Evolutionary conservation across 2,888 invertebrate species (phyloP), one percentile per base, ranked within the genome.

Genomic region (Odontocolon sp.): DNA sequence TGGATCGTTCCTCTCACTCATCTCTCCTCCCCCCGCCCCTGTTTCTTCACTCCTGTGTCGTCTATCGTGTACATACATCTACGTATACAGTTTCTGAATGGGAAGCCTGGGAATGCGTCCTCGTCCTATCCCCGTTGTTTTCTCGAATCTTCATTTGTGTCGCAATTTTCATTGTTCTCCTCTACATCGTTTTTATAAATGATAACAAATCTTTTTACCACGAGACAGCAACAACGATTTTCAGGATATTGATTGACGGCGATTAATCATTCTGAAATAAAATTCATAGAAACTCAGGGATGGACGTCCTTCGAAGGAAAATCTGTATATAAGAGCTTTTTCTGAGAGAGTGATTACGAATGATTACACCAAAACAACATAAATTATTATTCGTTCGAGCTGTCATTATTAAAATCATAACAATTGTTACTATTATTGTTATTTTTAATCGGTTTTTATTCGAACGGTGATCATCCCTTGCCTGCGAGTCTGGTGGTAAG

Each of bases 61-160:
- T 64, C 69, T 68, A 76, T 72, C 72, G 63, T 57, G 9, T 26
- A 33, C 56, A 57, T 63, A 75, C 66, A 73, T 74, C 67, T 67
- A 26, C 67, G 47, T 74, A 70, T 47, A 47, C 67, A 50, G 59
- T 59, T 59, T 69, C 59, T 77, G 72, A 77, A 77, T 73, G 54
- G 64, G 50, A 64, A 72, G 59, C 77, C 64, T 73, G 64, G 68
- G 57, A 72, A 72, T 72, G 68, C 72, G 36, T 50, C 61, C 33
- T 21, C 23, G 9, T 23, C 26, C 26, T n/a, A 11, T 40, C 16
- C 28, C 47, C 36, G 47, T 50, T 33, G 75, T 59, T 75, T 75
- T 70, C 76, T 50, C 71, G 63, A 77, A 77, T 77, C 76, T 71
- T 77, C 76, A 67, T 77, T 67, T 45, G 63, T 64, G 64, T 52